Conservation (phyloP, 2,113 vertebrate species). For the Xiphias gladius region DNA sequence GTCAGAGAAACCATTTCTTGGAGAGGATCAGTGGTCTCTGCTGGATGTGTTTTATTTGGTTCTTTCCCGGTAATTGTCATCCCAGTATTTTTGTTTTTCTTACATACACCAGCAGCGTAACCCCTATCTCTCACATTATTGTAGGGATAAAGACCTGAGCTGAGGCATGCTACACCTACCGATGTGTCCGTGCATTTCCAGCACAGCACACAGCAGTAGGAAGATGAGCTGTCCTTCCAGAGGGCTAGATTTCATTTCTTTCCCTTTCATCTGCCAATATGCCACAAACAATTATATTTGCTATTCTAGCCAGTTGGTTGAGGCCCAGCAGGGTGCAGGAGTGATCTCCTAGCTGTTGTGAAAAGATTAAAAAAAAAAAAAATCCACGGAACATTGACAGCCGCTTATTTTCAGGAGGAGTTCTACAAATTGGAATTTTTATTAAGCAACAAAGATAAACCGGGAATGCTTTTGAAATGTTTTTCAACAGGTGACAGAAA, state of each 20-base stretch:
- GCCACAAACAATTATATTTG: conserved; percentile 36
- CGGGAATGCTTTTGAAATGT: neutral
- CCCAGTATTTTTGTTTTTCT: conserved; percentile 14
- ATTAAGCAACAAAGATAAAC: neutral
- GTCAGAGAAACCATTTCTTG: conserved; percentile 15
- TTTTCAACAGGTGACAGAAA: conserved; percentile 10
- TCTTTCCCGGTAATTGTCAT: neutral
- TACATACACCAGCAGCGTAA: conserved; percentile 15
- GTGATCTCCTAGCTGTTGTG: conserved; percentile 16
- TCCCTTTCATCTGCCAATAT: conserved; percentile 29
- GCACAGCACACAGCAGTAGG: neutral
- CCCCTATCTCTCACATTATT: conserved; percentile 25
- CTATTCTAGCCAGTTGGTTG: neutral
- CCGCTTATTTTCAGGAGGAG: neutral
- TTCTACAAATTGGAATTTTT: neutral
- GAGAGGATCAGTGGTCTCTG: neutral
- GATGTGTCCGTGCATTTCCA: conserved; percentile 12
- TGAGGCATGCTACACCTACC: neutral
- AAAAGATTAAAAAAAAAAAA: conserved; percentile 21
- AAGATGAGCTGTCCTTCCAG: conserved; percentile 23
- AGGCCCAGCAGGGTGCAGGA: conserved; percentile 6
- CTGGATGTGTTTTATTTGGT: conserved; percentile 22
- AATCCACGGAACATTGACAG: neutral
- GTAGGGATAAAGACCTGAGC: conserved; percentile 13
- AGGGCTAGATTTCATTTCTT: conserved; percentile 41